A percentile compares a stretch with the other conserved stretches of the same genome.
phyloP scores from a whole-genome alignment of 2,888 invertebrate species.

The Sympetrum striolatum region DNA sequence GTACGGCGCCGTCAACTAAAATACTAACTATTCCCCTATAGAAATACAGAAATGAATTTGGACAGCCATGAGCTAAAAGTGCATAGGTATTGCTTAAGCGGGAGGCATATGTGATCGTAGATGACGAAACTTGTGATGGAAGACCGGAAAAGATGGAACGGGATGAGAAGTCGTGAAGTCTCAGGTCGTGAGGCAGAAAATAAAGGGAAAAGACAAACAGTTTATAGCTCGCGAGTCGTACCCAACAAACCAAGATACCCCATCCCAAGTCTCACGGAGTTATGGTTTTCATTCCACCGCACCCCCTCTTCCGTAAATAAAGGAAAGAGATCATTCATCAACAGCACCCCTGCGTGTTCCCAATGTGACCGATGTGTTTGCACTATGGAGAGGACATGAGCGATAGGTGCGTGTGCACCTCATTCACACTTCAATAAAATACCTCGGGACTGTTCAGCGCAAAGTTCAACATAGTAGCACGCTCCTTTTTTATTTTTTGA shows the following conservation, averaged over 20 bases:
- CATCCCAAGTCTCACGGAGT: background rate
- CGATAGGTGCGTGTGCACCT: too few species aligned
- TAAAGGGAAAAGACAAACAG: background rate
- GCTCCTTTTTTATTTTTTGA: too few species aligned
- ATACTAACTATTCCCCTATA: too few species aligned
- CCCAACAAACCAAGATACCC: background rate
- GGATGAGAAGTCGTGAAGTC: background rate
- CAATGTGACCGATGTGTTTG: background rate
- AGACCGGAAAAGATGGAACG: background rate
- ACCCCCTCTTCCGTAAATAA: background rate
- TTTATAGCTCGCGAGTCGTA: background rate
- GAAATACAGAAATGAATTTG: too few species aligned
- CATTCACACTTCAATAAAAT: too few species aligned
- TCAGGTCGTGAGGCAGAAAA: background rate
- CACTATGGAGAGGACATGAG: background rate
- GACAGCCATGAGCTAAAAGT: too few species aligned
- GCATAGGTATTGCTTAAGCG: too few species aligned
- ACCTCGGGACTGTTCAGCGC: too few species aligned
- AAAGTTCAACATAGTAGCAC: too few species aligned
- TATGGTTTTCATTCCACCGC: conserved; percentile 8
- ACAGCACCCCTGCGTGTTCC: background rate
- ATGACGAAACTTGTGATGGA: background rate
- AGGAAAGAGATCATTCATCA: background rate
- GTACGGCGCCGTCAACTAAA: too few species aligned
- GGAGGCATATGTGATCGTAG: background rate